Percentiles rank a stretch among this genome's conserved stretches.
phyloP scores from a whole-genome alignment of 2,888 invertebrate genomes.

The Coleophora flavipennella region DNA sequence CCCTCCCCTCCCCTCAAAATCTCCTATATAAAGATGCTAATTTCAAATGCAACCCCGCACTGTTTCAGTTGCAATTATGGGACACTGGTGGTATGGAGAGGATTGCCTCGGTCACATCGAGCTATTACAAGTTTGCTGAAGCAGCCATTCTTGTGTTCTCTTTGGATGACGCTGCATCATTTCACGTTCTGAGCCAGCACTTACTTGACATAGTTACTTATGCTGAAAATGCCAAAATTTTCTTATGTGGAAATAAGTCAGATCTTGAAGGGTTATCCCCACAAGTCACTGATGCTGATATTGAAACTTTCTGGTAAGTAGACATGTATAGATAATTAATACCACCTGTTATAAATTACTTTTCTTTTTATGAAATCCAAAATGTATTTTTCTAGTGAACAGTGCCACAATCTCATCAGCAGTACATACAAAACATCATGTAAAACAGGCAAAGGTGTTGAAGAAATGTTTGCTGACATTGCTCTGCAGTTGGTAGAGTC shows the following conservation, averaged over 20 bases:
- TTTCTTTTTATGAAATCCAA: conserved; percentile 1
- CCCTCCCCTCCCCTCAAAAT: too few species aligned
- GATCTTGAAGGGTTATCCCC: conserved; percentile 83
- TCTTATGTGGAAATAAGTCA: conserved; percentile 92
- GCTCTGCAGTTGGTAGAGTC: conserved; percentile 84
- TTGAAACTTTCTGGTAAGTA: conserved; percentile 87
- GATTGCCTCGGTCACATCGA: conserved; percentile 94
- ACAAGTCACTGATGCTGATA: conserved; percentile 88
- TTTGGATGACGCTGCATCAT: conserved; percentile 91
- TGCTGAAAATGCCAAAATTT: conserved; percentile 96
- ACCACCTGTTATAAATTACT: background rate
- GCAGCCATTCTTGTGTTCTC: conserved; percentile 94
- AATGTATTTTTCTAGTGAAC: conserved; percentile 80
- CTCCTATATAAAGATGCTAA: too few species aligned
- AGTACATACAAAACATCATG: conserved; percentile 93
- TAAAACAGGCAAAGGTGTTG: conserved; percentile 87
- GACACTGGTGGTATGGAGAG: conserved; percentile 98
- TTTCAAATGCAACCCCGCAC: too few species aligned
- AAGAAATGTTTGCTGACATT: conserved; percentile 93
- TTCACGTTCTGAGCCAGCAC: conserved; percentile 93
- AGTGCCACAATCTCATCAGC: conserved; percentile 91
- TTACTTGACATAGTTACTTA: conserved; percentile 93
- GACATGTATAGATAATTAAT: background rate
- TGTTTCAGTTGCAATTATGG: conserved; percentile 89
- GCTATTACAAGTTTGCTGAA: conserved; percentile 96